A percentile compares a stretch with the other conserved stretches of the same genome.
Evolutionary conservation across 2,888 invertebrate genomes (phyloP).

Genomic region (Cylloceria caligata): DNA sequence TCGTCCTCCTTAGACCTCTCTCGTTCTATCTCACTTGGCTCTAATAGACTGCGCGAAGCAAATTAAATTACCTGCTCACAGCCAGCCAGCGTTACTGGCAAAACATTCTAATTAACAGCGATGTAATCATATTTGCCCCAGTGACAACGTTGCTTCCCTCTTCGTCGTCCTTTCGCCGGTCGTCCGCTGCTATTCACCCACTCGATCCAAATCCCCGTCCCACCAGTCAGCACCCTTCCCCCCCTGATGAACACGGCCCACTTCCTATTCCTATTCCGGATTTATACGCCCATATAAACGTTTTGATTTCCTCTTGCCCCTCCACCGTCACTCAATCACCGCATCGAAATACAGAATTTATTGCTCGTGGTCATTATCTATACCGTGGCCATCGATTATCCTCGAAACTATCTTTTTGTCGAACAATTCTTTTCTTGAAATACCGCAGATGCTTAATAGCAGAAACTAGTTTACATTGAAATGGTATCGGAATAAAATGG

Average conservation of each 20-base stretch:
- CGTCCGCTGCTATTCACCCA: not conserved
- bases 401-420: not conserved
- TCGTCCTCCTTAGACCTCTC: constrained; percentile 5
- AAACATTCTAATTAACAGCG: constrained; percentile 71
- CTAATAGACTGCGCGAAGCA: constrained; percentile 57
- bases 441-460: not conserved
- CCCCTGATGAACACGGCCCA: constrained; percentile 11
- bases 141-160: constrained; percentile 19
- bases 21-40: constrained; percentile 24
- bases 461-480: too few relatives aligned
- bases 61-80: constrained; percentile 67
- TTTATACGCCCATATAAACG: constrained; percentile 14
- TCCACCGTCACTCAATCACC: not conserved
- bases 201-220: constrained; percentile 18
- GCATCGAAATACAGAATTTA: constrained; percentile 5
- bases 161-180: constrained; percentile 8
- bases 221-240: not conserved
- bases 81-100: constrained; percentile 63
- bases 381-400: constrained; percentile 19
- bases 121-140: constrained; percentile 68
- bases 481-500: too few relatives aligned
- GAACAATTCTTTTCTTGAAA: not conserved
- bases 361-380: constrained; percentile 22
- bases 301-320: not conserved
- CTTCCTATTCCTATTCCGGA: constrained; percentile 32